phyloP scores from a whole-genome alignment of 2,113 vertebrate species.

The Periophthalmus modestus region DNA sequence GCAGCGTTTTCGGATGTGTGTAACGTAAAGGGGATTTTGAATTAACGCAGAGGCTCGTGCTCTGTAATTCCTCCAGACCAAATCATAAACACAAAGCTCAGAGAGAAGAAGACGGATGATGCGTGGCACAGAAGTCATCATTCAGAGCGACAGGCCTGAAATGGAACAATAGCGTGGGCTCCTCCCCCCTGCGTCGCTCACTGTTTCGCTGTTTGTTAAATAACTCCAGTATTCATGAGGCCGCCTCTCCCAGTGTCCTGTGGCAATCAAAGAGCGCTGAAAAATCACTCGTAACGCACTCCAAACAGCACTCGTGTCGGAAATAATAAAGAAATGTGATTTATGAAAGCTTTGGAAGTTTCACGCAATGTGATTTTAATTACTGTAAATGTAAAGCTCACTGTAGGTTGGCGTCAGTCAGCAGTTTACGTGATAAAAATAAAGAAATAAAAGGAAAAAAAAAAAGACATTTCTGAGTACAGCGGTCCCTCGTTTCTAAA shows the following conservation, averaged over 20 bases:
- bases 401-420: constrained; percentile 1
- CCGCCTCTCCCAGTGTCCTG: constrained; percentile 34
- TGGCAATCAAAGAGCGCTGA: constrained; percentile 56
- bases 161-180: constrained; percentile 68
- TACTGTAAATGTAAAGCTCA: constrained; percentile 19
- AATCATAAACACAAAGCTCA: constrained; percentile 73
- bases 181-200: constrained; percentile 62
- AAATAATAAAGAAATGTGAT: too few species aligned
- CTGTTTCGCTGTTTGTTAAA: constrained; percentile 67
- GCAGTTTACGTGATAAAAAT: too few species aligned
- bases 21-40: constrained; percentile 33
- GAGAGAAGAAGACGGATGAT: constrained; percentile 49
- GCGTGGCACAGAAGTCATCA: constrained; percentile 66
- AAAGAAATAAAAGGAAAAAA: too few species aligned
- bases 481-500: too few species aligned
- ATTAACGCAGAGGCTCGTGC: constrained; percentile 48
- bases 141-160: constrained; percentile 74
- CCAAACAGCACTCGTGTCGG: too few species aligned
- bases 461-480: too few species aligned
- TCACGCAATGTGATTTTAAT: constrained; percentile 30
- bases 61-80: constrained; percentile 63
- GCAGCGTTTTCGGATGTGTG: constrained; percentile 2
- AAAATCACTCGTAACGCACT: constrained; percentile 47
- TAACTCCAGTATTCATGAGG: constrained; percentile 64
- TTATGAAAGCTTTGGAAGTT: too few species aligned